Evolutionary conservation across 2,888 invertebrate genomes (phyloP).

Genomic region (Laspeyria flexula): DNA sequence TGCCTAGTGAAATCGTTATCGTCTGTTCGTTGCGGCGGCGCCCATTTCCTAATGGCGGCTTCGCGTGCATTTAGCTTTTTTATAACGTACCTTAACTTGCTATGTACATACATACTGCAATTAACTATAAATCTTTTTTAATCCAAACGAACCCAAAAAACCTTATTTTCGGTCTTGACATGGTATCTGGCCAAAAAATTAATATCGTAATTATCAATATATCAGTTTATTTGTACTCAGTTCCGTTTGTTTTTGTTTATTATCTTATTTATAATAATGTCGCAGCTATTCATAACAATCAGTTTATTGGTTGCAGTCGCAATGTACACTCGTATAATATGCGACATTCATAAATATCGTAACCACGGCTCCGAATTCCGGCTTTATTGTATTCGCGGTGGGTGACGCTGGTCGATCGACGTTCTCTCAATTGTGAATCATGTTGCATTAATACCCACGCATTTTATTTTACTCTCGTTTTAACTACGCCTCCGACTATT

Average conservation of each 20-base stretch:
- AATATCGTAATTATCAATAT: neutral
- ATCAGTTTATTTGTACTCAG: neutral
- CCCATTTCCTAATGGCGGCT: constrained; percentile 82
- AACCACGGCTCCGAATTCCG: constrained; percentile 55
- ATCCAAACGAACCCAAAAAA: constrained; percentile 9
- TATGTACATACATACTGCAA: constrained; percentile 49
- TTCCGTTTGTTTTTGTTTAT: neutral
- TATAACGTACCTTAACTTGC: constrained; percentile 59
- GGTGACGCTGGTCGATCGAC: constrained; percentile 19
- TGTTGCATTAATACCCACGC: constrained; percentile 10
- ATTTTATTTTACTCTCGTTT: constrained; percentile 22
- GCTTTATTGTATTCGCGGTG: constrained; percentile 45
- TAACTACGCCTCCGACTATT: constrained; percentile 10
- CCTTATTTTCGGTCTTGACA: no score
- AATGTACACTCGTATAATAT: constrained; percentile 52
- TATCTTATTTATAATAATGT: constrained; percentile 12
- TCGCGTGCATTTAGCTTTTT: constrained; percentile 80
- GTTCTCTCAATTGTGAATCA: constrained; percentile 22
- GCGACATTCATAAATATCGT: constrained; percentile 61
- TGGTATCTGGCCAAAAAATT: no score
- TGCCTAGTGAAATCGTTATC: constrained; percentile 81
- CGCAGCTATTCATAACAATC: constrained; percentile 35
- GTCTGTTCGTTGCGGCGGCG: constrained; percentile 71
- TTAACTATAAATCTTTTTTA: constrained; percentile 44
- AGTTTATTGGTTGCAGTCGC: constrained; percentile 40